These are phyloP conservation scores for Enteromius afrohamiltoni DNA, from an alignment of 2,797 vertebrate genomes.

Conservation along the genomic window DNA sequence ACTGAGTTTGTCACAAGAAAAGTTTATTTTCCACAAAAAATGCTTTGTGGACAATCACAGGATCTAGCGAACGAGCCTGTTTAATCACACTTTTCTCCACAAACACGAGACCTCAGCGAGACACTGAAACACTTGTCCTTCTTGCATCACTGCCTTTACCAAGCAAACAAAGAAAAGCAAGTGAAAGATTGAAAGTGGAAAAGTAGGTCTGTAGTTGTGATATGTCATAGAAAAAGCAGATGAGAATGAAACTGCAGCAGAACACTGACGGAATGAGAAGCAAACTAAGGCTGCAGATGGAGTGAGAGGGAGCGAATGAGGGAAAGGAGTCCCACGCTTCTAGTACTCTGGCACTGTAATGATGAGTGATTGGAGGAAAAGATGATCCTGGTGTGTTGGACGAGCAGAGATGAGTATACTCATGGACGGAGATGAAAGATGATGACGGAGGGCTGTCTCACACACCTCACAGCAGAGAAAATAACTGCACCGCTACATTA, in stretches of 20 bases:
- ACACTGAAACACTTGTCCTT: conserved; percentile 18
- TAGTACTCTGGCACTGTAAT: conserved; percentile 19
- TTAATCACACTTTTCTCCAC: background rate
- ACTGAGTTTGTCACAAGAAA: background rate
- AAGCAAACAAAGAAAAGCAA: background rate
- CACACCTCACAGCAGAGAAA: conserved; percentile 34
- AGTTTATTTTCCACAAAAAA: background rate
- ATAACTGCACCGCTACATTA: conserved; percentile 45
- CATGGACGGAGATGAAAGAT: conserved; percentile 23
- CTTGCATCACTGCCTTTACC: background rate
- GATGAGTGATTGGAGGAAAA: conserved; percentile 45
- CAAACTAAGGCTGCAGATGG: background rate
- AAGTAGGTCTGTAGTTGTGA: conserved; percentile 19
- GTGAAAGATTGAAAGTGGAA: conserved; percentile 25
- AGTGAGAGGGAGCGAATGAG: conserved; percentile 14
- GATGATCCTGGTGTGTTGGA: conserved; percentile 33
- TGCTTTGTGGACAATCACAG: background rate
- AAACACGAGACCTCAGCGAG: background rate
- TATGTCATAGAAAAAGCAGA: conserved; percentile 36
- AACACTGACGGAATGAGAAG: conserved; percentile 16
- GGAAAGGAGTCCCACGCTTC: conserved; percentile 8
- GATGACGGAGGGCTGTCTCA: conserved; percentile 36
- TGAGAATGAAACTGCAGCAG: background rate
- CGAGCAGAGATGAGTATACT: conserved; percentile 45
- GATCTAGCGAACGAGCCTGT: background rate